Base-by-base conservation (phyloP, 2,797 vertebrate species). In the Danio choprae region DNA sequence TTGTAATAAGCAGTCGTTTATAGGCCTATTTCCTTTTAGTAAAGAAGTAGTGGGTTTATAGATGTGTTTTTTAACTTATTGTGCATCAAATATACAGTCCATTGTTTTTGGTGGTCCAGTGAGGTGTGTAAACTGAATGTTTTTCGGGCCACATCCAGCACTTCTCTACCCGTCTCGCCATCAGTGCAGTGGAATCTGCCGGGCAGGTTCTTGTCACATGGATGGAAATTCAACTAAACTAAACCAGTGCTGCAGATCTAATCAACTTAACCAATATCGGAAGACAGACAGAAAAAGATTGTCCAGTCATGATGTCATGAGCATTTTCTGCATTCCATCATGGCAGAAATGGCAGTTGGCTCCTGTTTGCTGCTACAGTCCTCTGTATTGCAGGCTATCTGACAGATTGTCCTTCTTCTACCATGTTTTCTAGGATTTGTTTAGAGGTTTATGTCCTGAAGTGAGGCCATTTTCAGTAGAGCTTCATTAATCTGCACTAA, bases 151-250 rank as follows among this genome's bases (percentile, higher is more conserved):
- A 63, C 77, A 63, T 56, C 36, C 20, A 55, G 58, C 55, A 15
- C 11, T 20, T 10, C 15, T 9, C 4, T 1, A 5, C 7, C 63
- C 4, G 4, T 64, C 53, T 67, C 63, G 4, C 12, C 50, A 64
- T 63, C 46, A 56, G 29, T 5, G 6, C 7, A 13, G 36, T 58
- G 53, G 48, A 70, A 53, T 43, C 53, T 46, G 58, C 15, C 9
- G 44, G 40, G 63, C 55, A 18, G 29, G 63, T 29, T 36, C 13
- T 1, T 65, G 50, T 80, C 78, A 73, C 70, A 74, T 67, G 78
- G 1, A 1, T 65, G 51, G 22, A 55, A 65, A 74, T 74, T 29
- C 29, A 29, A 29, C 29, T 46, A 80, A 80, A 46, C 50, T 40
- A 38, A 79, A 36, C 50, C 36, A 50, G 55, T 13, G 5, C 65